Conservation (phyloP, 2,113 vertebrate genomes). For the Centrocercus urophasianus region DNA sequence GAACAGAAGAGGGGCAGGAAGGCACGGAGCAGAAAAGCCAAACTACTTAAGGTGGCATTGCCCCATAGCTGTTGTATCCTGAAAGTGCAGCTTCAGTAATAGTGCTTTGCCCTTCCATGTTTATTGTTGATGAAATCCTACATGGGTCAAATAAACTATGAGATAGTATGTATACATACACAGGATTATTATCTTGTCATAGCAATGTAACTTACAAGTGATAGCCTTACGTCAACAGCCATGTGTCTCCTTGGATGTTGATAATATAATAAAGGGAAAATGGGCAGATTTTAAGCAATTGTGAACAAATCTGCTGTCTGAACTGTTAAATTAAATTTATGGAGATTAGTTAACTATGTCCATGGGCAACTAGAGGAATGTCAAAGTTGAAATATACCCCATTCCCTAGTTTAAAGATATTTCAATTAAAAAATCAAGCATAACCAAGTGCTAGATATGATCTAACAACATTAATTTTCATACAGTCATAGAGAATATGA, state of each 20-base stretch:
- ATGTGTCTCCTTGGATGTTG: neutral
- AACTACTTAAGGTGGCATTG: neutral
- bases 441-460: neutral
- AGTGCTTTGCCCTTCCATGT: neutral
- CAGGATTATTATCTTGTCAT: neutral
- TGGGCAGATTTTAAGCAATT: neutral
- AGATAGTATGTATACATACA: slow-evolving; percentile 32
- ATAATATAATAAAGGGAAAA: neutral
- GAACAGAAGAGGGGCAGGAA: neutral
- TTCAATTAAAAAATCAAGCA: neutral
- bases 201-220: neutral
- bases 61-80: neutral
- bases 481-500: neutral
- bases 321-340: neutral
- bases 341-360: neutral
- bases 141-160: neutral
- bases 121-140: neutral
- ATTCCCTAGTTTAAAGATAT: neutral
- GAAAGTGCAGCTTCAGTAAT: neutral
- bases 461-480: neutral
- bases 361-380: neutral
- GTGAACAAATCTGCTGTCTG: neutral
- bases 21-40: neutral
- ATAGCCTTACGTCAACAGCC: neutral
- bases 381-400: neutral